phyloP scores from a whole-genome alignment of 2,797 vertebrate genomes.

The Poeciliopsis paucimaculata region DNA sequence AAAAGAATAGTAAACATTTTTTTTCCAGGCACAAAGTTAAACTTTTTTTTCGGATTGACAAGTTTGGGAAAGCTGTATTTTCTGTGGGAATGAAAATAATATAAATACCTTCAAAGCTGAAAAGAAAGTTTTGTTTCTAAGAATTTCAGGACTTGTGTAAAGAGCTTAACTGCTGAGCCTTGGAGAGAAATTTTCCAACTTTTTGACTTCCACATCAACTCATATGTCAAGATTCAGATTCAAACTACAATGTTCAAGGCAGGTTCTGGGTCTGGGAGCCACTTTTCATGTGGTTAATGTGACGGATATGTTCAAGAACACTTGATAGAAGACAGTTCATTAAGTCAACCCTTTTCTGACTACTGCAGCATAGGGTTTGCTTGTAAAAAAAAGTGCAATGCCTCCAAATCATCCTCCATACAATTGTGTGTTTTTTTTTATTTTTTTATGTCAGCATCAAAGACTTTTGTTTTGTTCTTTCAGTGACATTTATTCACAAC shows the following conservation, averaged over 20 bases:
- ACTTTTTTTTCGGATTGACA: neutral
- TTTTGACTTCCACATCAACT: conserved; percentile 17
- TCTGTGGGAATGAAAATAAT: neutral
- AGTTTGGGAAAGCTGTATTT: conserved; percentile 5
- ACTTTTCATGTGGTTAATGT: neutral
- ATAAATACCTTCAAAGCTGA: conserved; percentile 5
- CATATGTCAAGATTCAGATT: neutral
- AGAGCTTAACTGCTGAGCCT: neutral
- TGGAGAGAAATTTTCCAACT: conserved; percentile 4
- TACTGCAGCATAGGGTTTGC: too few relatives aligned
- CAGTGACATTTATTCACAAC: conserved; percentile 37
- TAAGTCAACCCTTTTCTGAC: conserved; percentile 7
- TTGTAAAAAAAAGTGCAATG: neutral
- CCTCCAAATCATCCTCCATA: conserved; percentile 3
- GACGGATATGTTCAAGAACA: neutral
- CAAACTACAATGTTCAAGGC: neutral
- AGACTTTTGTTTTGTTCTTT: conserved; percentile 3
- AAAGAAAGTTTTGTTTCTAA: conserved; percentile 13
- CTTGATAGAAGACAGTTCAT: neutral
- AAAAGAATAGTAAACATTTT: neutral
- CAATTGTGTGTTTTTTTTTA: neutral
- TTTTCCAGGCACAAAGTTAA: neutral
- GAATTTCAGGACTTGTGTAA: conserved; percentile 3
- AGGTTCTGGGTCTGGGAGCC: neutral
- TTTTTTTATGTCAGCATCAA: conserved; percentile 17